Conservation (phyloP, 1,140 invertebrate genomes). For the Ladona fulva region DNA sequence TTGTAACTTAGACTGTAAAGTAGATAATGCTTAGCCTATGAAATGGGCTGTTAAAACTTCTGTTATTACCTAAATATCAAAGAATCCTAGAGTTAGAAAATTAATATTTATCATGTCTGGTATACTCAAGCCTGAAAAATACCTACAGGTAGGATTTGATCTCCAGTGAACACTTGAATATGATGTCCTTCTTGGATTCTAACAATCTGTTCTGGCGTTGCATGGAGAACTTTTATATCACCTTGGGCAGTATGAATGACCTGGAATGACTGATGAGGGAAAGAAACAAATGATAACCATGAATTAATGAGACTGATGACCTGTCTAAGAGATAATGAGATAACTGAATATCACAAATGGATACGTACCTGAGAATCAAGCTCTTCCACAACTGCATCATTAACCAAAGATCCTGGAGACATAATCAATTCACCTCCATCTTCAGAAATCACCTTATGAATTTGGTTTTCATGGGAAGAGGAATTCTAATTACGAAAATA, state of each 20-base stretch:
- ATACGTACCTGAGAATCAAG: slow-evolving; percentile 13
- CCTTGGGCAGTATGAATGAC: slow-evolving; percentile 19
- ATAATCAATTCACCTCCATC: slow-evolving; percentile 16
- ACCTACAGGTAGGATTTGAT: slow-evolving; percentile 19
- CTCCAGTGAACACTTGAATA: slow-evolving; percentile 24
- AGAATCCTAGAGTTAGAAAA: too few relatives aligned
- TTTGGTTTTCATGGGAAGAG: background rate
- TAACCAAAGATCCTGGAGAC: slow-evolving; percentile 12
- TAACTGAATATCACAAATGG: background rate
- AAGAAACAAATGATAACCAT: background rate
- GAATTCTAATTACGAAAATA: background rate
- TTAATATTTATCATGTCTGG: too few relatives aligned
- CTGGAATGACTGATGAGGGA: background rate
- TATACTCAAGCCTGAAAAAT: too few relatives aligned
- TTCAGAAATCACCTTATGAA: slow-evolving; percentile 17
- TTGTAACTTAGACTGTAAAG: too few relatives aligned
- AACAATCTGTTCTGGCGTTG: slow-evolving; percentile 22
- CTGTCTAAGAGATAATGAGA: background rate
- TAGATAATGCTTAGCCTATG: too few relatives aligned
- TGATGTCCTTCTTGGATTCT: slow-evolving; percentile 22
- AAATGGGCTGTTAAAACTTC: too few relatives aligned
- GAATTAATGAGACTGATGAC: background rate
- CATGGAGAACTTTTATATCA: slow-evolving; percentile 22
- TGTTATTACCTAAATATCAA: too few relatives aligned
- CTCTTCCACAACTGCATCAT: slow-evolving; percentile 8